phyloP scores from a whole-genome alignment of 2,797 vertebrate genomes.

The Hippoglossus hippoglossus region DNA sequence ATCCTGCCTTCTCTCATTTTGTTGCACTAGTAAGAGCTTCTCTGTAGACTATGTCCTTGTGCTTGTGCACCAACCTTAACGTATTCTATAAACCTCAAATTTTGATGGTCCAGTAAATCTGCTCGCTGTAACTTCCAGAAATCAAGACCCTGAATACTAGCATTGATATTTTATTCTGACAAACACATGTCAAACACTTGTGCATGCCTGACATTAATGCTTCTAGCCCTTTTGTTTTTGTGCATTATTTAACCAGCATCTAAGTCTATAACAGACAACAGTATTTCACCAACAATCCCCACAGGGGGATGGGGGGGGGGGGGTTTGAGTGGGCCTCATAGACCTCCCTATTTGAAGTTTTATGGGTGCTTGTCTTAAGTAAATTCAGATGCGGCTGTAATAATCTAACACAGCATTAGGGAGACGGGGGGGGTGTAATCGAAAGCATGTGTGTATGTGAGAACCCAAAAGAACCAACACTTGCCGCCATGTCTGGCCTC shows the following conservation, averaged over 20 bases:
- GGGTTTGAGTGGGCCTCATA: conserved; percentile 57
- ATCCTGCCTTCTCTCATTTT: no score
- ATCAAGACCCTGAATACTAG: conserved; percentile 4
- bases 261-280: conserved; percentile 57
- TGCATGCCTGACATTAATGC: conserved; percentile 27
- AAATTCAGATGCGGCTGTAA: conserved; percentile 84
- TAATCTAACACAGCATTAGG: conserved; percentile 78
- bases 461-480: conserved; percentile 61
- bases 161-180: neutral
- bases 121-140: neutral
- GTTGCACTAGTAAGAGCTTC: neutral
- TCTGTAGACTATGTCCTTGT: neutral
- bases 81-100: neutral
- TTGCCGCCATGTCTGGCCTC: conserved; percentile 57
- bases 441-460: conserved; percentile 75
- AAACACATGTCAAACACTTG: conserved; percentile 6
- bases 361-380: conserved; percentile 83
- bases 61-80: conserved; percentile 2
- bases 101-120: conserved; percentile 27
- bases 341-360: conserved; percentile 83
- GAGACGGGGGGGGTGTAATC: conserved; percentile 52
- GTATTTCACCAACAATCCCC: conserved; percentile 56
- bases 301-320: conserved; percentile 21
- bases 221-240: conserved; percentile 33
- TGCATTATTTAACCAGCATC: conserved; percentile 52